Percentiles rank a stretch among this genome's conserved stretches.
phyloP scores from a whole-genome alignment of 37 sponge, comb jelly and placozoan species.

The Chondrosia reniformis region DNA sequence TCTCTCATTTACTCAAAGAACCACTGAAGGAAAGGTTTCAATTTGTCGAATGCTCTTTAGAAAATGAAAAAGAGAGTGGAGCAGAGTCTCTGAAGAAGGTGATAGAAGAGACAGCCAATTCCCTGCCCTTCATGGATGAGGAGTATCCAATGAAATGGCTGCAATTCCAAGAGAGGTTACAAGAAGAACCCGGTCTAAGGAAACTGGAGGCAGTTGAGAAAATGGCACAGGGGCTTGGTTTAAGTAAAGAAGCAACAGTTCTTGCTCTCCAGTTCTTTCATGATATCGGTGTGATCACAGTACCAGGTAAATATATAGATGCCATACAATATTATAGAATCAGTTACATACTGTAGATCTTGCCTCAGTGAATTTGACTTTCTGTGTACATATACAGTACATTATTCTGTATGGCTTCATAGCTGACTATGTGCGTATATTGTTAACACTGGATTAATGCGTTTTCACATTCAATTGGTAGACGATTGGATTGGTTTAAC shows the following conservation, averaged over 20 bases:
- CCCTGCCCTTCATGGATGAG: conserved; percentile 30
- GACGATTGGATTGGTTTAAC: too few species aligned
- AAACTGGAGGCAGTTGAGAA: background rate
- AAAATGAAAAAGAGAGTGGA: conserved; percentile 33
- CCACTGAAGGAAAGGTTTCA: too few species aligned
- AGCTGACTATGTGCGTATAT: too few species aligned
- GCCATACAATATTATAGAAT: too few species aligned
- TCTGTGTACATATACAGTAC: too few species aligned
- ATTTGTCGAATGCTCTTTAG: conserved; percentile 9
- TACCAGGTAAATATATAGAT: too few species aligned
- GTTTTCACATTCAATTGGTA: too few species aligned
- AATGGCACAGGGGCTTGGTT: background rate
- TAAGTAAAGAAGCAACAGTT: background rate
- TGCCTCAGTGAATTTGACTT: too few species aligned
- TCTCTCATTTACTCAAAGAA: conserved; percentile 5
- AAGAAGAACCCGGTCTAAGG: background rate
- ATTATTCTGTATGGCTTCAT: too few species aligned
- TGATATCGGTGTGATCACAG: conserved; percentile 34
- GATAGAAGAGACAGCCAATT: background rate
- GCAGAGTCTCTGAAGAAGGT: conserved; percentile 16
- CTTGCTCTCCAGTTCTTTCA: conserved; percentile 37
- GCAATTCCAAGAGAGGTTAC: conserved; percentile 19
- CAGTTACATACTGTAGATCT: too few species aligned
- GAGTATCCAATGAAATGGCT: conserved; percentile 42
- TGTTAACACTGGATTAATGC: too few species aligned